Evolutionary conservation across 2,113 vertebrate species (phyloP).

Genomic region (Sus scrofa): DNA sequence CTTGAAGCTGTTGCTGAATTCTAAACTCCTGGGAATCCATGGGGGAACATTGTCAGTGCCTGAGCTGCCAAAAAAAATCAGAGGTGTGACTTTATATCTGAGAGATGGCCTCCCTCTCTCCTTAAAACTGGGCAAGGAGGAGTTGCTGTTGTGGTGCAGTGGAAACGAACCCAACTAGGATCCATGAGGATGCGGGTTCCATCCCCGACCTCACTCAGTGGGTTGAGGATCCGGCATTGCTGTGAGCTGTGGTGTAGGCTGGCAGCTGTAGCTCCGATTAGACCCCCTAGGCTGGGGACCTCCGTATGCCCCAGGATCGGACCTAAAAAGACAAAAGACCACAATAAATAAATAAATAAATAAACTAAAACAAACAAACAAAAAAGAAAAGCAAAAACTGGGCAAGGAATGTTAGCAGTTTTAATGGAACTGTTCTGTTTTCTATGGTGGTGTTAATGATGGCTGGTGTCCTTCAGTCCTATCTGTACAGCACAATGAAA

Average conservation of each 20-base stretch:
- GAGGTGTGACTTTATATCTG: slow-evolving; percentile 3
- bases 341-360: too few relatives aligned
- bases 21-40: slow-evolving; percentile 9
- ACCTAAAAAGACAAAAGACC: too few relatives aligned
- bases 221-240: too few relatives aligned
- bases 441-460: slow-evolving; percentile 49
- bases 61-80: slow-evolving; percentile 3
- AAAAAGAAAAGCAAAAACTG: not conserved
- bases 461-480: not conserved
- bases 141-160: too few relatives aligned
- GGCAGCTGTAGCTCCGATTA: too few relatives aligned
- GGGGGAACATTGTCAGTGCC: not conserved
- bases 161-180: too few relatives aligned
- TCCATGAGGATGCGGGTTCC: too few relatives aligned
- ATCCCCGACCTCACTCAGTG: too few relatives aligned
- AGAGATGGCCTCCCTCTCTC: not conserved
- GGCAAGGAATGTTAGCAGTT: not conserved
- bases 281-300: too few relatives aligned
- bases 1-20: slow-evolving; percentile 44
- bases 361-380: too few relatives aligned
- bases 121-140: not conserved
- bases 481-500: slow-evolving; percentile 3
- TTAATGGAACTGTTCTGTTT: slow-evolving; percentile 34
- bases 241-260: too few relatives aligned
- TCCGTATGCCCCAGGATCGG: too few relatives aligned